Conservation (phyloP, 2,888 invertebrate genomes). For the Crematogaster levior region DNA sequence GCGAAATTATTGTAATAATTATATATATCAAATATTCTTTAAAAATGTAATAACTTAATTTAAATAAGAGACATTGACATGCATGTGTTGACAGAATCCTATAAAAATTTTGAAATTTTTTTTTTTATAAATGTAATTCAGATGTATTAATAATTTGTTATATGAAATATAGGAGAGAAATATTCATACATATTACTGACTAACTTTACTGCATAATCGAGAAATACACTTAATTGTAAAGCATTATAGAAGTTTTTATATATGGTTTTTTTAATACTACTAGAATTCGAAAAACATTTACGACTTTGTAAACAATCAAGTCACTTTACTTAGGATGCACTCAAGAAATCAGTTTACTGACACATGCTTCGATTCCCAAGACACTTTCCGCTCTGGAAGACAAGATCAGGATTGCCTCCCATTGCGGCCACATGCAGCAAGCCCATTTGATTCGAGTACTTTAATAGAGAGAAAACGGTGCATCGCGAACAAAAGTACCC, state of each 20-base stretch:
- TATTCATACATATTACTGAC: not conserved
- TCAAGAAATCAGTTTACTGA: conserved; percentile 33
- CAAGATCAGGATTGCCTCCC: conserved; percentile 35
- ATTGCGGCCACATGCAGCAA: conserved; percentile 27
- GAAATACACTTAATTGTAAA: not conserved
- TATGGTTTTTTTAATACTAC: not conserved
- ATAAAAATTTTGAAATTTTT: not conserved
- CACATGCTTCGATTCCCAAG: conserved; percentile 17
- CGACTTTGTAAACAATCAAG: conserved; percentile 2
- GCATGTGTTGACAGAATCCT: not conserved
- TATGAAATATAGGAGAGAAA: not conserved
- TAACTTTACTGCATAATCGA: not conserved
- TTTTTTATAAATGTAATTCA: not conserved
- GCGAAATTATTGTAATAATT: not conserved
- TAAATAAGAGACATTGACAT: not conserved
- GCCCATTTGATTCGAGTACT: conserved; percentile 34
- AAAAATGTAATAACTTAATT: not conserved
- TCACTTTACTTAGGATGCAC: not conserved
- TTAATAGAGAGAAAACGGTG: conserved; percentile 30
- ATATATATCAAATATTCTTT: not conserved
- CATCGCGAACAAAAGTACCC: conserved; percentile 5
- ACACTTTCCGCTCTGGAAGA: conserved; percentile 23
- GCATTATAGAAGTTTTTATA: not conserved
- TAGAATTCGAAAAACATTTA: not conserved
- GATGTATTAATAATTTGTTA: conserved; percentile 1